These are phyloP conservation scores for Molossus molossus DNA, from an alignment of 2,797 vertebrate genomes.

Conservation along the genomic window DNA sequence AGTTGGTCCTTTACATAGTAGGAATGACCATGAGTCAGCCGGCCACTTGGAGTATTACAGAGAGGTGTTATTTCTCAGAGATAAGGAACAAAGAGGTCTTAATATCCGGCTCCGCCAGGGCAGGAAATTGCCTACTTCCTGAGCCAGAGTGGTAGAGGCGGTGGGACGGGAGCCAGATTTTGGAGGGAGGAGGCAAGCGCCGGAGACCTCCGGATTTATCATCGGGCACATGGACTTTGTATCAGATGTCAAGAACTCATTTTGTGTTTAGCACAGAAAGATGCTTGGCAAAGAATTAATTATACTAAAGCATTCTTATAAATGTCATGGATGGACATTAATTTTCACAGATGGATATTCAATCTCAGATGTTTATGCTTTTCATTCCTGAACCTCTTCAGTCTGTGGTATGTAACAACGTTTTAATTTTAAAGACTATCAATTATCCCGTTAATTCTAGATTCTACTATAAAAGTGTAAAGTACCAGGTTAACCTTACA, in stretches of 20 bases:
- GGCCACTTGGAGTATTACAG: constrained; percentile 71
- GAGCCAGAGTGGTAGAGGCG: constrained; percentile 81
- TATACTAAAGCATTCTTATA: constrained; percentile 72
- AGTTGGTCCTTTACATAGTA: constrained; percentile 49
- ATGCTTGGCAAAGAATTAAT: constrained; percentile 75
- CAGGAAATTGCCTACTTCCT: constrained; percentile 88
- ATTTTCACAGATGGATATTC: constrained; percentile 63
- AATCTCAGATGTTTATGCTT: constrained; percentile 65
- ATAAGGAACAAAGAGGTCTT: constrained; percentile 88
- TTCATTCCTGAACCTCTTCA: constrained; percentile 39
- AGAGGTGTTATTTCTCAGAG: constrained; percentile 87
- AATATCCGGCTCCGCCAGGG: constrained; percentile 86
- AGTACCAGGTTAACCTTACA: constrained; percentile 74
- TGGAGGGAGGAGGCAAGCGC: constrained; percentile 73
- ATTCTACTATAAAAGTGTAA: constrained; percentile 80
- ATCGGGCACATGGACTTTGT: constrained; percentile 79
- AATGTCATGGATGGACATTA: constrained; percentile 66
- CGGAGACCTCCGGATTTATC: constrained; percentile 74
- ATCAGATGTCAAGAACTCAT: constrained; percentile 76
- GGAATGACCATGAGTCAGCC: constrained; percentile 13
- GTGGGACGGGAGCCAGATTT: constrained; percentile 84
- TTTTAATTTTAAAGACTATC: constrained; percentile 84
- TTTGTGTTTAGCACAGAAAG: constrained; percentile 71
- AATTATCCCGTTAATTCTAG: constrained; percentile 82
- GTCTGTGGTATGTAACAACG: constrained; percentile 23